Percentiles rank a stretch among this genome's conserved stretches.
These are phyloP conservation scores for Entomobrya proxima DNA, from an alignment of 2,888 invertebrate genomes.

Conservation along the genomic window DNA sequence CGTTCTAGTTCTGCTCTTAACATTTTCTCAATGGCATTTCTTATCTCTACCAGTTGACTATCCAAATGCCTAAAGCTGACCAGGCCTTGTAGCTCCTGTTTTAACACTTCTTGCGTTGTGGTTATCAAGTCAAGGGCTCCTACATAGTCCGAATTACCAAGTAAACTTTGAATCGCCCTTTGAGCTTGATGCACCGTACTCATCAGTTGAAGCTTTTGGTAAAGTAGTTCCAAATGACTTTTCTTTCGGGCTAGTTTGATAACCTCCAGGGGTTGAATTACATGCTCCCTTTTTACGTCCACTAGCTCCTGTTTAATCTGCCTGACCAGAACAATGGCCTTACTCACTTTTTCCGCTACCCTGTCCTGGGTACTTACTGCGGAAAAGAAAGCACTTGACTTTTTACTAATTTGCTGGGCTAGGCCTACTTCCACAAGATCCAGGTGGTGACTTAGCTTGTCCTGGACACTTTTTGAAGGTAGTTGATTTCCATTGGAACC, in stretches of 20 bases:
- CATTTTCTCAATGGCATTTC: slow-evolving; percentile 97
- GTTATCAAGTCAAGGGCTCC: slow-evolving; percentile 97
- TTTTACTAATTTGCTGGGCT: slow-evolving; percentile 92
- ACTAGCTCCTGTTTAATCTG: slow-evolving; percentile 83
- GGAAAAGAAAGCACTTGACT: slow-evolving; percentile 97
- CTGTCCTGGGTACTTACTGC: slow-evolving; percentile 99
- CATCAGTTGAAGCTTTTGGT: slow-evolving; percentile 86
- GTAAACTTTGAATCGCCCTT: slow-evolving; percentile 94
- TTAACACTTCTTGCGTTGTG: slow-evolving; percentile 95
- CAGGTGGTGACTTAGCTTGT: slow-evolving; percentile 90
- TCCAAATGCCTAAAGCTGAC: slow-evolving; percentile 95
- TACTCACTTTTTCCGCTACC: slow-evolving; percentile 94
- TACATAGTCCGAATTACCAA: slow-evolving; percentile 97
- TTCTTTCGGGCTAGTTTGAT: slow-evolving; percentile 79
- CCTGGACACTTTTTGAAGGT: slow-evolving; percentile 72
- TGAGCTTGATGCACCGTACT: slow-evolving; percentile 98
- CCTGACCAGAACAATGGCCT: slow-evolving; percentile 87
- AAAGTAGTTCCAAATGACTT: slow-evolving; percentile 76
- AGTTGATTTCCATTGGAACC: slow-evolving; percentile 76
- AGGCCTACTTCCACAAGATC: slow-evolving; percentile 97
- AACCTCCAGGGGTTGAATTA: slow-evolving; percentile 87
- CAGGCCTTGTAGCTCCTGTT: slow-evolving; percentile 92
- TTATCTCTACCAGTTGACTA: slow-evolving; percentile 96
- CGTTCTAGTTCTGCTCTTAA: slow-evolving; percentile 95
- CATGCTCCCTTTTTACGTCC: slow-evolving; percentile 86